Percentiles rank a stretch among this genome's conserved stretches.
Conservation (phyloP, 2,888 invertebrate genomes). For the Folsomia candida region DNA sequence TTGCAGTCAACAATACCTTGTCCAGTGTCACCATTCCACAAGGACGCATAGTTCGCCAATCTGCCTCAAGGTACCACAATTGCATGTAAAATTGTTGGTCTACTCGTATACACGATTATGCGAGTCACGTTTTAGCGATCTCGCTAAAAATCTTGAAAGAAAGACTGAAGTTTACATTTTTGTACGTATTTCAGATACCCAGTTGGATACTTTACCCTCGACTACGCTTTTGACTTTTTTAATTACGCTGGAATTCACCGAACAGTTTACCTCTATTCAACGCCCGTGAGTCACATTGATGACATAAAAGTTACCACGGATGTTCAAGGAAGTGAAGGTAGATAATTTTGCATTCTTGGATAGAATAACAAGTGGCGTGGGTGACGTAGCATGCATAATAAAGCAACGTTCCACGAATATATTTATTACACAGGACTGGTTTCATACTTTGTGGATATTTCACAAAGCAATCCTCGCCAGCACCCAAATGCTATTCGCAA, state of each 20-base stretch:
- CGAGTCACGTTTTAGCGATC: too few species aligned
- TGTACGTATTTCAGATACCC: slow-evolving; percentile 59
- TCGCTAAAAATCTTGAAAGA: not conserved
- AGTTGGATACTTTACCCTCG: slow-evolving; percentile 66
- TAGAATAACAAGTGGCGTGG: too few species aligned
- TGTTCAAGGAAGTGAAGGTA: not conserved
- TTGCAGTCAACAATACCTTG: slow-evolving; percentile 91
- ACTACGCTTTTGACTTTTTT: slow-evolving; percentile 92
- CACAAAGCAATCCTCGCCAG: not conserved
- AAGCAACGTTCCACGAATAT: not conserved
- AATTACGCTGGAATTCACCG: slow-evolving; percentile 98
- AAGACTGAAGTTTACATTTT: not conserved
- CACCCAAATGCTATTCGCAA: not conserved
- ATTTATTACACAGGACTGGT: not conserved
- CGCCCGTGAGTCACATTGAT: slow-evolving; percentile 76
- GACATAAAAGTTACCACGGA: slow-evolving; percentile 62
- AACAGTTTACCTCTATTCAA: slow-evolving; percentile 85
- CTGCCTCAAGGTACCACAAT: slow-evolving; percentile 23
- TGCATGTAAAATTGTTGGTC: too few species aligned
- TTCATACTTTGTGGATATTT: not conserved
- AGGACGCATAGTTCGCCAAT: slow-evolving; percentile 58
- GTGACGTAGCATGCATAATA: not conserved
- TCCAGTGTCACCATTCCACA: slow-evolving; percentile 86
- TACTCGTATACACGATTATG: not conserved
- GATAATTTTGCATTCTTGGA: too few species aligned